Evolutionary conservation across 2,888 invertebrate species (phyloP), one percentile per base, ranked within the genome.

Genomic region (Tetheella fluctuosa): DNA sequence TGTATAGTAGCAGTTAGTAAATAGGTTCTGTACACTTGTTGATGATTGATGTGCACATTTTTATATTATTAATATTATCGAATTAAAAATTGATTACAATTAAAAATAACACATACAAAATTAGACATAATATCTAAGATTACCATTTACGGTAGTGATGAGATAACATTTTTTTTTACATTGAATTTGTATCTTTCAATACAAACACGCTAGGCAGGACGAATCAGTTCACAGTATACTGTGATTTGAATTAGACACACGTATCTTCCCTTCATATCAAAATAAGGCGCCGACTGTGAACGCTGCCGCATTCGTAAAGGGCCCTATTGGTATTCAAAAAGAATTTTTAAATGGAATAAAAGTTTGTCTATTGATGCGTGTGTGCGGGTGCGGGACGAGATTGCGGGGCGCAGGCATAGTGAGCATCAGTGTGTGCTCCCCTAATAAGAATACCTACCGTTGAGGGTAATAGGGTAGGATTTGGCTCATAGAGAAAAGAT

Each of bases 381-480:
- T 71, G 61, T 63, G 63, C 57, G 59, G 56, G 63, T 52, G 57
- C 56, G 57, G 20, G 60, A 59, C 53, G 52, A 58, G 48, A 39
- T 54, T 39, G 59, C 57, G 58, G n/a, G 39, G 6, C 39, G 48
- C 48, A 20, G 17, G 74, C 69, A 68, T 69, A 66, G 61, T 69
- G 69, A 73, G 48, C 20, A 10, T n/a, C 48, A 6, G 17, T 48
- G 48, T 48, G 48, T 20, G 20, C 48, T 48, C 68, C 73, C 74
- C 71, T 83, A 81, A 81, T 80, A 83, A 79, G 81, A 83, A 81
- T 79, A 79, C 77, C 76, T 79, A 79, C 77, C 76, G 75, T 78
- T 79, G 79, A 79, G 79, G 78, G 76, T 80, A 81, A 83, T 81
- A 84, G 78, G 80, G 79, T 81, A 78, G 77, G 84, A 80, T 83